phyloP scores from a whole-genome alignment of 2,888 invertebrate species.

The Siphonodentalium dalli region DNA sequence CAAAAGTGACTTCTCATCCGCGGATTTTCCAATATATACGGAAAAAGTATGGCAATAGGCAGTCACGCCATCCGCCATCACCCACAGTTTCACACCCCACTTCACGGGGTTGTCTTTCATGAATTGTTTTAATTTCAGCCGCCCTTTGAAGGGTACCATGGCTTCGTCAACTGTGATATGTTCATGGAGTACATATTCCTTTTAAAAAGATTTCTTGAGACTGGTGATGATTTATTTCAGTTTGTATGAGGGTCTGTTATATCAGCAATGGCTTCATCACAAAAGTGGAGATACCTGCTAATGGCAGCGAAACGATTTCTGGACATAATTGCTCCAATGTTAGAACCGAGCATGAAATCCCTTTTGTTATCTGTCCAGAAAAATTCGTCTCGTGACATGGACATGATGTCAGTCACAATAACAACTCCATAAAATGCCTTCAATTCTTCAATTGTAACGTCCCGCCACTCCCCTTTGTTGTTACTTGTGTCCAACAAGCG shows the following conservation, averaged over 20 bases:
- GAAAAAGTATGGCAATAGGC: not conserved
- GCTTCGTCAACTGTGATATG: too few species aligned
- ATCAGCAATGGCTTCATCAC: not conserved
- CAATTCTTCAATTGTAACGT: not conserved
- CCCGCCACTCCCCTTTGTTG: constrained; percentile 4
- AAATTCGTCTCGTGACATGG: not conserved
- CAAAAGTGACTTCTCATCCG: not conserved
- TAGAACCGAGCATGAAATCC: not conserved
- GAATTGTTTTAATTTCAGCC: too few species aligned
- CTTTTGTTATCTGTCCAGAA: not conserved
- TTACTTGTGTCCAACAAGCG: not conserved
- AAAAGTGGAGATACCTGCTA: not conserved
- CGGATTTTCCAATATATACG: not conserved
- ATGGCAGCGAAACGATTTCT: not conserved
- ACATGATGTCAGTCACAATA: not conserved
- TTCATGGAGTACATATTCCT: not conserved
- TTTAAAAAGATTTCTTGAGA: not conserved
- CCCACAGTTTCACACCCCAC: too few species aligned
- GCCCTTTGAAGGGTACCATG: too few species aligned
- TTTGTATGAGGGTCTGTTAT: constrained; percentile 1
- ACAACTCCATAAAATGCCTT: constrained; percentile 1
- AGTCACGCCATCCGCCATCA: not conserved
- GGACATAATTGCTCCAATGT: not conserved
- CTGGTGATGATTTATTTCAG: not conserved
- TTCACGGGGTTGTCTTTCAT: too few species aligned